Evolutionary conservation across 2,797 vertebrate genomes (phyloP).

Genomic region (Fistularia commersonii): DNA sequence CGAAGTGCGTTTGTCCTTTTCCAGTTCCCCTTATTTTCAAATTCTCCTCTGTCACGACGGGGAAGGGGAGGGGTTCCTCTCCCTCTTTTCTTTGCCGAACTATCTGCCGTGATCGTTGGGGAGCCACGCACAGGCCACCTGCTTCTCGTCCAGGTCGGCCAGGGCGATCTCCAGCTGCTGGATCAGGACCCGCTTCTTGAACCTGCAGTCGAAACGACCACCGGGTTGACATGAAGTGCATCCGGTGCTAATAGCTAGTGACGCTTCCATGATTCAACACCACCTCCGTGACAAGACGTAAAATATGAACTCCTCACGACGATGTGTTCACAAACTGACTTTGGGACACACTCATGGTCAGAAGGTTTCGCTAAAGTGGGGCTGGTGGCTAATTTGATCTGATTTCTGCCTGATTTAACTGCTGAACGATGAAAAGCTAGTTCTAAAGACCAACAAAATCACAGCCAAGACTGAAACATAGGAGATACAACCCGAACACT

Average conservation of each 20-base stretch:
- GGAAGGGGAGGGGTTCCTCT: constrained; percentile 2
- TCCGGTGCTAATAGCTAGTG: not conserved
- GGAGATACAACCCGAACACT: no score
- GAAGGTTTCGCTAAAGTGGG: no score
- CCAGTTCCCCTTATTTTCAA: constrained; percentile 5
- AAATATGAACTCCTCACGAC: no score
- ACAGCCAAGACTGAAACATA: no score
- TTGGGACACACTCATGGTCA: no score
- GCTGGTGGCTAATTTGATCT: no score
- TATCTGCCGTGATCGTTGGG: constrained; percentile 85
- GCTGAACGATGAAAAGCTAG: no score
- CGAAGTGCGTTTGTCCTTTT: constrained; percentile 24
- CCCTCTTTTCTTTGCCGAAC: constrained; percentile 32
- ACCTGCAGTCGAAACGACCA: constrained; percentile 74
- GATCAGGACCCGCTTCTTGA: constrained; percentile 98
- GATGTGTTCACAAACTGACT: no score
- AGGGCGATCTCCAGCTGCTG: constrained; percentile 91
- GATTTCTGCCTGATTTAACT: no score
- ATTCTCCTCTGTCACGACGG: constrained; percentile 5
- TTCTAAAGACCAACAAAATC: no score
- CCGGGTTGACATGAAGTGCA: not conserved
- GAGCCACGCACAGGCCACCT: constrained; percentile 67
- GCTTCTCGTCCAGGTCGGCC: constrained; percentile 80
- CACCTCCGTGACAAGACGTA: no score
- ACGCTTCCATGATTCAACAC: no score